Conservation (phyloP, 2,113 vertebrate species). For the Platysternon megacephalum region DNA sequence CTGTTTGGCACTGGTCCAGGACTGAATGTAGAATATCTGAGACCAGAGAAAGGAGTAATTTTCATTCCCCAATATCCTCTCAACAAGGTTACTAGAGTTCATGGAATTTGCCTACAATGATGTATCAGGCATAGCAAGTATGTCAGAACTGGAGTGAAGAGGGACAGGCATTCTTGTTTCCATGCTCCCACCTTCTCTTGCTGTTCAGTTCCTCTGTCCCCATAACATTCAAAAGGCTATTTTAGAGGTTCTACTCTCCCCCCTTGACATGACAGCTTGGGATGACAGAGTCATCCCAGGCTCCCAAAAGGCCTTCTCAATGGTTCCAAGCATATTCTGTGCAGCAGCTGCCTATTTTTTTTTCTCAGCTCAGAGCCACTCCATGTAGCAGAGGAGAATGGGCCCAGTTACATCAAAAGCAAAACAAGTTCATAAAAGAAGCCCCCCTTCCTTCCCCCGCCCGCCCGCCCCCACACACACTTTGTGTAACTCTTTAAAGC, state of each 20-base stretch:
- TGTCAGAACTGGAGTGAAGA: background rate
- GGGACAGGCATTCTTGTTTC: background rate
- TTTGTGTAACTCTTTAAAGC: background rate
- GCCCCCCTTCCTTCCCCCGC: fast-evolving
- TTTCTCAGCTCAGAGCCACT: background rate
- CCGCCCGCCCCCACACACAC: too few species aligned
- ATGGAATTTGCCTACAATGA: background rate
- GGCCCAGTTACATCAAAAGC: background rate
- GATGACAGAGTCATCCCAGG: background rate
- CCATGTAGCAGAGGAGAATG: background rate
- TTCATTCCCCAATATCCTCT: background rate
- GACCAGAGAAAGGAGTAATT: slow-evolving; percentile 28
- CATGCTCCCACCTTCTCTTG: background rate
- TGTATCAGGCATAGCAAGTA: background rate
- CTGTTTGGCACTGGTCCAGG: background rate
- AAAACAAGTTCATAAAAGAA: background rate
- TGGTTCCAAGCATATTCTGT: background rate
- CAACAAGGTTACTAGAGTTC: background rate
- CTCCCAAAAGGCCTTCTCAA: background rate
- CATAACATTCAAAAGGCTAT: background rate
- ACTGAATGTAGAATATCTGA: background rate
- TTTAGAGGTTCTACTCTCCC: background rate
- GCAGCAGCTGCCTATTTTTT: background rate
- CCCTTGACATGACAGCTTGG: background rate
- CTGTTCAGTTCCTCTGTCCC: background rate